Conservation (phyloP, 1,140 invertebrate species). For the Drosophila lacteicornis region DNA sequence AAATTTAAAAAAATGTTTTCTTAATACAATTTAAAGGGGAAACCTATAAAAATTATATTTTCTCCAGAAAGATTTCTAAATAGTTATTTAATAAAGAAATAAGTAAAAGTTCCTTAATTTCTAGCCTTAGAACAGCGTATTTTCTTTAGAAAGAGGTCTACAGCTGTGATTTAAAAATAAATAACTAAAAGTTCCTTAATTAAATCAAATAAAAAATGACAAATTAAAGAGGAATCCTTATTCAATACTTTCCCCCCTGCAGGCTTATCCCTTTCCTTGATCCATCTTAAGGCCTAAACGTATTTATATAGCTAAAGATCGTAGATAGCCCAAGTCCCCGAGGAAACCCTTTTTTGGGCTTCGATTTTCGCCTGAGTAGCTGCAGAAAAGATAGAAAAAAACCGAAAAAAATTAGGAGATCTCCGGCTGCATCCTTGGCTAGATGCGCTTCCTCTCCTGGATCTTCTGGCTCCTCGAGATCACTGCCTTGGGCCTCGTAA, state of each 20-base stretch:
- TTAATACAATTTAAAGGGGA: no score
- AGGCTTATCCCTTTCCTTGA: neutral
- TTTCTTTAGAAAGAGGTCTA: no score
- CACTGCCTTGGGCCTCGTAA: slow-evolving; percentile 62
- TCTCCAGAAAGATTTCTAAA: no score
- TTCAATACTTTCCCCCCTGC: neutral
- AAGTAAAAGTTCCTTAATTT: no score
- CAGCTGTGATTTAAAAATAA: neutral
- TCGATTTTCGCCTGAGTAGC: slow-evolving; percentile 9
- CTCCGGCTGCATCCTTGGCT: slow-evolving; percentile 26
- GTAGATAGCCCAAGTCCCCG: neutral
- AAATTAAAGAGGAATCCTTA: no score
- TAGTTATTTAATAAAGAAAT: no score
- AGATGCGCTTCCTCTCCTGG: slow-evolving; percentile 12
- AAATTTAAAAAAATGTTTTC: no score
- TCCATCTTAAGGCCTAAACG: neutral
- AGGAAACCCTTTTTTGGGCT: neutral
- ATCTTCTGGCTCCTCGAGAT: slow-evolving; percentile 5
- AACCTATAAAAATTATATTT: no score
- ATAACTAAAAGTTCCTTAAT: neutral
- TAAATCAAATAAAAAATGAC: neutral
- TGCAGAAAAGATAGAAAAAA: neutral
- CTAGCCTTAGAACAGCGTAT: no score
- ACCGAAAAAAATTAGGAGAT: neutral
- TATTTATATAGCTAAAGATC: slow-evolving; percentile 1